Conservation (phyloP, 2,113 vertebrate species). For the Trematomus loennbergii region DNA sequence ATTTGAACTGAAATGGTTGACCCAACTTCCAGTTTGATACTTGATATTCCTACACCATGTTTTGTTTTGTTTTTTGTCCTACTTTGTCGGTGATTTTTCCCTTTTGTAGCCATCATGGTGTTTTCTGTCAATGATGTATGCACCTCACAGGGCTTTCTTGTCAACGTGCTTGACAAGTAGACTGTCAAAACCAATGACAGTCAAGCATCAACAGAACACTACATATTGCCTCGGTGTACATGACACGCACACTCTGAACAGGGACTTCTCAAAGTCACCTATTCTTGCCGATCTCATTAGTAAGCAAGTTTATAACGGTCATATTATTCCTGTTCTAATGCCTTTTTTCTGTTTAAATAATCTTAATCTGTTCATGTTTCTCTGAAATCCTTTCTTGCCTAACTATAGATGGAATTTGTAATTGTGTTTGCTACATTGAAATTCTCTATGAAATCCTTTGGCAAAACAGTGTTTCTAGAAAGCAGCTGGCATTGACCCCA, state of each 20-base stretch:
- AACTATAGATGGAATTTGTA: not conserved
- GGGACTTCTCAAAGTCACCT: conserved; percentile 67
- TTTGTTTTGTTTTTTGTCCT: not conserved
- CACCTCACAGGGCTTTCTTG: conserved; percentile 67
- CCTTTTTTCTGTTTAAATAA: not conserved
- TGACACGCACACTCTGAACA: conserved; percentile 31
- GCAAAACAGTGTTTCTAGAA: conserved; percentile 18
- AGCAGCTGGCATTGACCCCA: conserved; percentile 37
- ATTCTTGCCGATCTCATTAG: conserved; percentile 41
- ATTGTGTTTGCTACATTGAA: conserved; percentile 14
- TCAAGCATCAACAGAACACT: conserved; percentile 60
- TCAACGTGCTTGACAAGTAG: conserved; percentile 70
- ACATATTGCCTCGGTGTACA: conserved; percentile 35
- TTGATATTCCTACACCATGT: not conserved
- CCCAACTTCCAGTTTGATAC: not conserved
- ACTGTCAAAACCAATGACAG: conserved; percentile 72
- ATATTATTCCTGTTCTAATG: not conserved
- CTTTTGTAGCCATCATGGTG: conserved; percentile 13
- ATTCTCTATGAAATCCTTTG: conserved; percentile 11
- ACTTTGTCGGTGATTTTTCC: not conserved
- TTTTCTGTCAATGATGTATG: conserved; percentile 59
- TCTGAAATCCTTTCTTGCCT: not conserved
- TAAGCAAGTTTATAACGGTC: not conserved
- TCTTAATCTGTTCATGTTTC: not conserved
- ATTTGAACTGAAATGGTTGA: not conserved